These are phyloP conservation scores for Danio aesculapii DNA, from an alignment of 2,797 vertebrate species.

Conservation along the genomic window DNA sequence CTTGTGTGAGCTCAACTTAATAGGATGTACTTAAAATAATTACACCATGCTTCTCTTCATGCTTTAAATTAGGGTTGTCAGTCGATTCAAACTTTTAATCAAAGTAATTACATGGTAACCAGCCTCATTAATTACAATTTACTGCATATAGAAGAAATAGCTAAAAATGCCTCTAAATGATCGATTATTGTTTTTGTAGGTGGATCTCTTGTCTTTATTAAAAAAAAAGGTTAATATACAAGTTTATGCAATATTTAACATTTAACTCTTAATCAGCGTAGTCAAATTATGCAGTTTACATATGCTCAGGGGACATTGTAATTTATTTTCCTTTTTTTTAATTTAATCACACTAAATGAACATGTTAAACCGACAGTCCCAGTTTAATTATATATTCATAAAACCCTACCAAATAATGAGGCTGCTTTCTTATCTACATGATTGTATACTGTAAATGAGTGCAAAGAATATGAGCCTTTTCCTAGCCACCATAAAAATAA, in stretches of 20 bases:
- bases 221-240: background rate
- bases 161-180: background rate
- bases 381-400: conserved; percentile 5
- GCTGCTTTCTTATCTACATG: background rate
- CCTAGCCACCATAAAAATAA: conserved; percentile 17
- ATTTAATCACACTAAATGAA: background rate
- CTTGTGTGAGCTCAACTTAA: background rate
- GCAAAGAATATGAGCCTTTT: background rate
- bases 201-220: background rate
- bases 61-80: conserved; percentile 18
- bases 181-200: background rate
- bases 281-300: background rate
- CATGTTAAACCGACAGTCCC: background rate
- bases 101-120: conserved; percentile 20
- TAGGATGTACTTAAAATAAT: conserved; percentile 32
- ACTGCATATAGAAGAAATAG: background rate
- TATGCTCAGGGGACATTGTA: background rate
- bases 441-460: background rate
- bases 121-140: background rate
- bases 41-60: background rate
- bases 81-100: background rate
- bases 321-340: background rate
- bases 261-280: background rate
- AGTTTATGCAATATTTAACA: background rate
- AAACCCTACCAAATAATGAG: background rate